These are phyloP conservation scores for Yasuhikotakia modesta DNA, from an alignment of 2,797 vertebrate species.

Conservation along the genomic window DNA sequence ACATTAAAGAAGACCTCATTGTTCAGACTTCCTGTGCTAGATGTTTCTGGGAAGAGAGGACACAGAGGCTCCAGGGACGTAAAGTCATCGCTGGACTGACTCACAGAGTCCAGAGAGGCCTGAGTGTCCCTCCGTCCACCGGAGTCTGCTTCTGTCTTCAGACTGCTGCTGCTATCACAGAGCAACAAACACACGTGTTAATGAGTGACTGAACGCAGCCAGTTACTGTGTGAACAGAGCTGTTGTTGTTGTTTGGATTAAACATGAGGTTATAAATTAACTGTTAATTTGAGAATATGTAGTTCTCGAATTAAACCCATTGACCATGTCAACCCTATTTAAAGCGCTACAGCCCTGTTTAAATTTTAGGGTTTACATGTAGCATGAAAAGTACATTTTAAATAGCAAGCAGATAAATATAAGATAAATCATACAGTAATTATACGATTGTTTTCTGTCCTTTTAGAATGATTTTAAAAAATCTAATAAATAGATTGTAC, in stretches of 20 bases:
- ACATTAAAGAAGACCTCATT: slow-evolving; percentile 78
- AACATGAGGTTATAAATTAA: not conserved
- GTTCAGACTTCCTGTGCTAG: slow-evolving; percentile 68
- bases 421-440: not conserved
- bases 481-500: too few species aligned
- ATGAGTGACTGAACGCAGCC: not conserved
- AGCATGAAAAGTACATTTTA: too few species aligned
- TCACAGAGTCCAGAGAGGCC: slow-evolving; percentile 72
- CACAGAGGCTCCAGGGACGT: slow-evolving; percentile 71
- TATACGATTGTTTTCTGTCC: not conserved
- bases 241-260: not conserved
- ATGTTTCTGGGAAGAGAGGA: slow-evolving; percentile 66
- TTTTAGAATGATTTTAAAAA: too few species aligned
- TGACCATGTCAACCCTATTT: not conserved
- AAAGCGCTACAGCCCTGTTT: too few species aligned
- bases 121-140: slow-evolving; percentile 70
- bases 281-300: not conserved
- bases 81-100: slow-evolving; percentile 73
- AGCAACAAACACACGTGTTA: not conserved
- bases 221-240: not conserved
- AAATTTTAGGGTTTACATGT: not conserved
- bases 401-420: too few species aligned
- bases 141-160: slow-evolving; percentile 59
- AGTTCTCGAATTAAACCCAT: not conserved
- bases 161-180: slow-evolving; percentile 60